Evolutionary conservation across 2,888 invertebrate genomes (phyloP).

Genomic region (Synergus japonicus): DNA sequence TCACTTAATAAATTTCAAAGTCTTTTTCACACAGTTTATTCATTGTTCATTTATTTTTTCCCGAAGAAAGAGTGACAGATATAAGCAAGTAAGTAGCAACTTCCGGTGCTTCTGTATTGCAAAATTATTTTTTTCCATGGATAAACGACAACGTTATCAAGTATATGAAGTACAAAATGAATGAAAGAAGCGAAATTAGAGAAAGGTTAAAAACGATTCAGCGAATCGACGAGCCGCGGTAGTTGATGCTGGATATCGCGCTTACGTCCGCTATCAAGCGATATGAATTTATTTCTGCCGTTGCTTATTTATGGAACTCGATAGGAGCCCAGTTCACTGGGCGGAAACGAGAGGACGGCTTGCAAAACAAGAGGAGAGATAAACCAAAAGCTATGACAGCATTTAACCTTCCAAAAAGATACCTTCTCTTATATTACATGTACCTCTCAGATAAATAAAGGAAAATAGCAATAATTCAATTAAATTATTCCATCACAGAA

Average conservation of each 20-base stretch:
- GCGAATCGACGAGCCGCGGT: conserved; percentile 20
- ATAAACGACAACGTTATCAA: neutral
- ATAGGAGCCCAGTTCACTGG: conserved; percentile 59
- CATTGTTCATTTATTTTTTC: neutral
- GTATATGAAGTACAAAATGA: neutral
- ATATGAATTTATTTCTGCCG: conserved; percentile 70
- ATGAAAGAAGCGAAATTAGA: neutral
- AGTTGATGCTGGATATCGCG: conserved; percentile 61
- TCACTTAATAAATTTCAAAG: neutral
- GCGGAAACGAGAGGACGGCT: conserved; percentile 53
- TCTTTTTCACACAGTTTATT: neutral
- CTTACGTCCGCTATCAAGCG: conserved; percentile 62
- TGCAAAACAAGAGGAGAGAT: conserved; percentile 42
- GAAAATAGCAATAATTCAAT: too few species aligned
- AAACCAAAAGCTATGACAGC: conserved; percentile 26
- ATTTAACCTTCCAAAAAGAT: neutral
- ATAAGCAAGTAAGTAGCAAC: neutral
- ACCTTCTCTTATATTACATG: neutral
- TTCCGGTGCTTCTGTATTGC: neutral
- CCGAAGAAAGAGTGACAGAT: neutral
- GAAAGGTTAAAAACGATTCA: conserved; percentile 7
- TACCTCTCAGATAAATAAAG: neutral
- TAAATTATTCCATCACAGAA: too few species aligned
- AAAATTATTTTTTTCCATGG: neutral
- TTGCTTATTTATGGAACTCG: conserved; percentile 69